These are phyloP conservation scores for Escarpia spicata DNA, from an alignment of 2,888 invertebrate species.

Conservation along the genomic window DNA sequence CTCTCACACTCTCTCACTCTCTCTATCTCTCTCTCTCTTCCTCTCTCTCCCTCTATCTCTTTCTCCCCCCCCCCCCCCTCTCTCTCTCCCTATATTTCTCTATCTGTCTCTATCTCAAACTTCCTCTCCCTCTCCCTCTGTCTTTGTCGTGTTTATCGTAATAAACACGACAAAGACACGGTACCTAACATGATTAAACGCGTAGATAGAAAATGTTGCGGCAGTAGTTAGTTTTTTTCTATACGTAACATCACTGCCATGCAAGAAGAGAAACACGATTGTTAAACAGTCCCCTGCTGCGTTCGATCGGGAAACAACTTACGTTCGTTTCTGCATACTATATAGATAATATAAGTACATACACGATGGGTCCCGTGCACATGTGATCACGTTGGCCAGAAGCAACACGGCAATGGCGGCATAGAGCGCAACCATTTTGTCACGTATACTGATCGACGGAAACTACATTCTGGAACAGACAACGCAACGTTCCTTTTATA, in stretches of 20 bases:
- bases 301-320: not conserved
- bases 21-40: no score
- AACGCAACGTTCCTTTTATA: not conserved
- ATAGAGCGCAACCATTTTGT: not conserved
- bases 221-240: not conserved
- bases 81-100: no score
- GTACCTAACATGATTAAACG: not conserved
- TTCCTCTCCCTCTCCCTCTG: no score
- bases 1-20: no score
- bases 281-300: not conserved
- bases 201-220: not conserved
- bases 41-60: no score
- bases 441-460: not conserved
- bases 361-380: not conserved
- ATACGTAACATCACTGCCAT: not conserved
- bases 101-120: no score
- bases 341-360: not conserved
- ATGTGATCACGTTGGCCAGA: not conserved
- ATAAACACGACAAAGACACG: no score
- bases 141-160: no score
- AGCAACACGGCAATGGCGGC: not conserved
- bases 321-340: no score
- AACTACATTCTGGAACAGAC: not conserved
- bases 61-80: no score
- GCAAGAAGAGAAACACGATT: not conserved